A percentile compares a stretch with the other conserved stretches of the same genome.
phyloP scores from a whole-genome alignment of 2,888 invertebrate genomes.

The Mythimna albipuncta region DNA sequence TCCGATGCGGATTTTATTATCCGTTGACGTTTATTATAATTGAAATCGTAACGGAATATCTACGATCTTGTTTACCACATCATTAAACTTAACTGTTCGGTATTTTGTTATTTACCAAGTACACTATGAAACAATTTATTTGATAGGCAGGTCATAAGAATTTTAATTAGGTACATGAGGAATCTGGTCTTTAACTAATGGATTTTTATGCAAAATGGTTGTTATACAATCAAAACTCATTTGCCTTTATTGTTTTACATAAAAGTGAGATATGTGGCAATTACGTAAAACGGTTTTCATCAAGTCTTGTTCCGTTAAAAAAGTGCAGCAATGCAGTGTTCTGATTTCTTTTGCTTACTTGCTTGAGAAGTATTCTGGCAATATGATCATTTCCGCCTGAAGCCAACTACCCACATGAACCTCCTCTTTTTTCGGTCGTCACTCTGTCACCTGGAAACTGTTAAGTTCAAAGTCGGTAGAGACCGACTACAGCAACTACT shows the following conservation, averaged over 20 bases:
- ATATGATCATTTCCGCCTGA: not conserved
- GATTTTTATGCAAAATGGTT: constrained; percentile 20
- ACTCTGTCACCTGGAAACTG: too few species aligned
- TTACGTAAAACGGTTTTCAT: constrained; percentile 37
- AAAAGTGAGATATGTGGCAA: not conserved
- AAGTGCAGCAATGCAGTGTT: constrained; percentile 33
- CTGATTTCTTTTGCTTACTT: constrained; percentile 55
- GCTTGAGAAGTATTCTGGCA: constrained; percentile 26
- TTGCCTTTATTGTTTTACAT: constrained; percentile 21
- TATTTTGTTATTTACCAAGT: constrained; percentile 4
- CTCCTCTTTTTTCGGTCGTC: too few species aligned
- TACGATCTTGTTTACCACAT: constrained; percentile 27
- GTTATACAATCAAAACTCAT: constrained; percentile 18
- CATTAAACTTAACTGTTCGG: constrained; percentile 6
- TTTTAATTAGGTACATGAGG: not conserved
- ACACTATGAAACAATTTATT: constrained; percentile 25
- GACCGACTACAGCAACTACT: too few species aligned
- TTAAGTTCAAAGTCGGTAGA: too few species aligned
- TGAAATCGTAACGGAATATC: constrained; percentile 34
- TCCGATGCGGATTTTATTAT: constrained; percentile 30
- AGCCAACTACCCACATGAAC: not conserved
- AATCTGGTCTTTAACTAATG: not conserved
- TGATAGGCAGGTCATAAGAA: not conserved
- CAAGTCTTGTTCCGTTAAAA: constrained; percentile 22
- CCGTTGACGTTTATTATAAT: constrained; percentile 42